Base-by-base conservation (phyloP, 2,888 invertebrate genomes). In the Rotaria macrura region DNA sequence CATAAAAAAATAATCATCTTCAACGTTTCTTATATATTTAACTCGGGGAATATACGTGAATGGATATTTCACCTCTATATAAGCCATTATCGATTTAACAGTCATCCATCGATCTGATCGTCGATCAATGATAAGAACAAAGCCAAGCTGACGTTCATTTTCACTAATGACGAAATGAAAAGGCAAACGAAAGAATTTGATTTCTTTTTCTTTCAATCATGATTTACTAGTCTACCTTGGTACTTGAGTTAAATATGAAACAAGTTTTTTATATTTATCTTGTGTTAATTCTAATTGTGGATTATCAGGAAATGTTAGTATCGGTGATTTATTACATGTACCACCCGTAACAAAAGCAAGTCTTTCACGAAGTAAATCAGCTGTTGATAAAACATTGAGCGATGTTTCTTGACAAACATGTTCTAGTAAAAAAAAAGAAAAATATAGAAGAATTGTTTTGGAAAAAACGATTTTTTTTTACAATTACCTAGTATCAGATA, bases 41-140 rank as follows among this genome's bases (percentile, higher is more conserved):
- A 23, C 23, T 3, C 20, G 23, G 3, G 6, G 23, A 52, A 52
- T 20, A 52, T 23, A 23, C 49, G 5, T 9, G 14, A 43, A 49
- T 9, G 14, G 6, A 29, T 34, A 7, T 34, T 20, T 29, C 91
- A 96, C 96, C 88, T 96, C 95, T 91, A 97, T 95, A 92, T 95
- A 94, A 88, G 95, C 93, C 89, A 97, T 93, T 87, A 95, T 94
- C 89, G 95, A 94, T 92, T 96, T 96, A 29, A 97, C 96, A 57
- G 97, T 95, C 89, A 95, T 95, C 97, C 97, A 98, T 90, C 95
- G 94, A 92, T 97, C 97, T 91, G 94, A 95, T 89, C 97, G 93
- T 89, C 97, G 93, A 92, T 98, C 97, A 90, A 97, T 94, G 88
- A 98, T 94, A 90, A 97, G 93, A 90, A 97, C 96, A 92, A 97